Evolutionary conservation across 2,113 vertebrate genomes (phyloP).

Genomic region (Oxygymnocypris stewartii): DNA sequence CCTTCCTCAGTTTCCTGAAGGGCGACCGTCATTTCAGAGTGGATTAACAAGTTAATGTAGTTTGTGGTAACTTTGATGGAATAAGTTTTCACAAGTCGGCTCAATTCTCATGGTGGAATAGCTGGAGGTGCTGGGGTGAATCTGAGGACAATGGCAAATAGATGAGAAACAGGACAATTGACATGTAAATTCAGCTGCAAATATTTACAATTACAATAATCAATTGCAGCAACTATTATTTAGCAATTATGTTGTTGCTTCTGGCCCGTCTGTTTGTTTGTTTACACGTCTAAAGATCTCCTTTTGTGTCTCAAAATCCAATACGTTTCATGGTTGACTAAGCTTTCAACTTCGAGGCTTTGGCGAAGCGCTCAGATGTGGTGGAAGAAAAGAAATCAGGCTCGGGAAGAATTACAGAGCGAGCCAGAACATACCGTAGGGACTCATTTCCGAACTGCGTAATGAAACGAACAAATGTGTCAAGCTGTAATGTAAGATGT

Average conservation of each 20-base stretch:
- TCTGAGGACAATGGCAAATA: background rate
- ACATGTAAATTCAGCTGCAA: background rate
- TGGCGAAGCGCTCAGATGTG: background rate
- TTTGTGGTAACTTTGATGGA: constrained; percentile 39
- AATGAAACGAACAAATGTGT: background rate
- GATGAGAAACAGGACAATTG: background rate
- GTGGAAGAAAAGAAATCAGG: background rate
- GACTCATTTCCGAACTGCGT: background rate
- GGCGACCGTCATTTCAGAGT: constrained; percentile 40
- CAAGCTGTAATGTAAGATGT: constrained; percentile 9
- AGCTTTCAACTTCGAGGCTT: constrained; percentile 9
- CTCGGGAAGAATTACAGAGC: background rate
- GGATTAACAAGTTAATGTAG: constrained; percentile 48
- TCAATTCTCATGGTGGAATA: constrained; percentile 29
- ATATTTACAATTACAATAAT: background rate
- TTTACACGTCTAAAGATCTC: background rate
- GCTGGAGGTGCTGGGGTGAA: constrained; percentile 4
- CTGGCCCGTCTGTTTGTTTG: background rate
- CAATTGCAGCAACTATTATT: background rate
- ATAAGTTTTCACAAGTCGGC: constrained; percentile 34
- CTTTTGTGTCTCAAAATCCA: constrained; percentile 5
- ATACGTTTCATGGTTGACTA: background rate
- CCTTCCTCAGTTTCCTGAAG: constrained; percentile 35
- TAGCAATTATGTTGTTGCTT: background rate
- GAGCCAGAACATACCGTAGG: background rate